A percentile compares a stretch with the other conserved stretches of the same genome.
Evolutionary conservation across 2,113 vertebrate genomes (phyloP).

Genomic region (Lampris megalopsis): DNA sequence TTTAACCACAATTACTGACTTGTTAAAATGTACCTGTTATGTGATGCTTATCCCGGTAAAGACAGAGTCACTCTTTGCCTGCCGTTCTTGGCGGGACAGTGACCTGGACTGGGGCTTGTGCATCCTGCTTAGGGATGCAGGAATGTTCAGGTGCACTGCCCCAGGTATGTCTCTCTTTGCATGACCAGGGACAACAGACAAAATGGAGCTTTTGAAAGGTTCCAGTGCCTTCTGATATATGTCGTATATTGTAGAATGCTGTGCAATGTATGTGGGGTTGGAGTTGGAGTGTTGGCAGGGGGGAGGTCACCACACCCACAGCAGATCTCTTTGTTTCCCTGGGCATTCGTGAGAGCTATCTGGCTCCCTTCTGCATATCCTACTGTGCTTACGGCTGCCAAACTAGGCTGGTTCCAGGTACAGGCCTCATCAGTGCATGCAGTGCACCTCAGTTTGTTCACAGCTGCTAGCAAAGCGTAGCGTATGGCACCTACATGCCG

Average conservation of each 20-base stretch:
- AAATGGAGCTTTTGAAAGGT: slow-evolving; percentile 10
- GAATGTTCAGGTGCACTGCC: background rate
- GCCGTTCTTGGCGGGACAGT: slow-evolving; percentile 1
- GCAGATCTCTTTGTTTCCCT: slow-evolving; percentile 20
- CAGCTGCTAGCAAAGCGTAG: slow-evolving; percentile 7
- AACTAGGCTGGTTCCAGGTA: slow-evolving; percentile 15
- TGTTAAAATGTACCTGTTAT: background rate
- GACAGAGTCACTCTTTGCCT: slow-evolving; percentile 16
- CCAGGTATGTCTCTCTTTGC: background rate
- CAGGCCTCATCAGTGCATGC: slow-evolving; percentile 8
- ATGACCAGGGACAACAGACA: slow-evolving; percentile 21
- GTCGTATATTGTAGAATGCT: slow-evolving; percentile 12
- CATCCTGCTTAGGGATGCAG: slow-evolving; percentile 5
- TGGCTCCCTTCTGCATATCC: slow-evolving; percentile 11
- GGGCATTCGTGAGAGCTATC: slow-evolving; percentile 10
- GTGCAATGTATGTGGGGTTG: slow-evolving; percentile 19
- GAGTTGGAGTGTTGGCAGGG: slow-evolving; percentile 7
- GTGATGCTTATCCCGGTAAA: slow-evolving; percentile 11
- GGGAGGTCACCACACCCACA: slow-evolving; percentile 20
- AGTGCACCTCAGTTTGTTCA: slow-evolving; percentile 11
- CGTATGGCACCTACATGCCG: slow-evolving; percentile 13
- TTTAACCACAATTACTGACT: background rate
- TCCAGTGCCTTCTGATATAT: slow-evolving; percentile 8
- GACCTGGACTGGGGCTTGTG: background rate
- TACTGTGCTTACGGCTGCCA: background rate